Evolutionary conservation across 2,888 invertebrate genomes (phyloP).

Genomic region (Sialis fuliginosa): DNA sequence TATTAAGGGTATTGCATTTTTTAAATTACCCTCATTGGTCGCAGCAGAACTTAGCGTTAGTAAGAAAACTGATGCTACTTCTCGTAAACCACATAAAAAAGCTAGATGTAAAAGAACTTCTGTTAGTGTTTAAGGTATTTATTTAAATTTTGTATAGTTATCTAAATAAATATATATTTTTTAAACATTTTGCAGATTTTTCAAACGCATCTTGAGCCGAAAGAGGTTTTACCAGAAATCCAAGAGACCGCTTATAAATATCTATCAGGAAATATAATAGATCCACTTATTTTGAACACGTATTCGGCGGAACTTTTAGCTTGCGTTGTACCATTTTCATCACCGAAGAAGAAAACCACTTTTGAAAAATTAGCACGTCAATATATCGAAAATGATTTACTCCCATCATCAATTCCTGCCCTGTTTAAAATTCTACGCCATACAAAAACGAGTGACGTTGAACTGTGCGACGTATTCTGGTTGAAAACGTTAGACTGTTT

Average conservation of each 20-base stretch:
- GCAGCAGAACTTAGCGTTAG: conserved; percentile 15
- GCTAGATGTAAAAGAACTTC: conserved; percentile 24
- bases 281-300: conserved; percentile 11
- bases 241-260: conserved; percentile 23
- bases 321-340: conserved; percentile 25
- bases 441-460: conserved; percentile 27
- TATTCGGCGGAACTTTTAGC: conserved; percentile 22
- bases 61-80: conserved; percentile 22
- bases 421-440: conserved; percentile 27
- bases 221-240: conserved; percentile 23
- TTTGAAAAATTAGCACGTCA: conserved; percentile 21
- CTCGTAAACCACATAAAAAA: conserved; percentile 21
- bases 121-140: conserved; percentile 22
- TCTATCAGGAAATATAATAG: conserved; percentile 20
- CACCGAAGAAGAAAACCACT: conserved; percentile 24
- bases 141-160: too few species aligned
- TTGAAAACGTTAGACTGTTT: conserved; percentile 21
- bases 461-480: conserved; percentile 30
- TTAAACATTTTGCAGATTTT: background rate
- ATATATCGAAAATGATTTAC: conserved; percentile 18
- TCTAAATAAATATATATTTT: conserved; percentile 2
- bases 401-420: conserved; percentile 18
- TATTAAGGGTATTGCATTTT: conserved; percentile 22
- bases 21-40: conserved; percentile 30
- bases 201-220: conserved; percentile 30